Evolutionary conservation across 23 tunicate genomes (phyloP), one percentile per base, ranked within the genome.

Genomic region (Aplidium turbinatum): DNA sequence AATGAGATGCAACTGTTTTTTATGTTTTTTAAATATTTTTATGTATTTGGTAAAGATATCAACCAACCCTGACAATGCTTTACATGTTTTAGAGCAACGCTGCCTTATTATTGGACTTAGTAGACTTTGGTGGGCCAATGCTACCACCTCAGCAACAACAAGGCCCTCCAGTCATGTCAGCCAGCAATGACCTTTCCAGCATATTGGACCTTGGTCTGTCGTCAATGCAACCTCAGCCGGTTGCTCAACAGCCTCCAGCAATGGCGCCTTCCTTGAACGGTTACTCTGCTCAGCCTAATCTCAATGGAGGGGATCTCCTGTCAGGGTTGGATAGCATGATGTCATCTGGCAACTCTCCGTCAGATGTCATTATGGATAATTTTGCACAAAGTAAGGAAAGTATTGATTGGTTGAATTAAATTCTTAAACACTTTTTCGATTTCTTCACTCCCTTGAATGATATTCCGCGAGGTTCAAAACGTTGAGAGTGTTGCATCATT

Each of bases 81-180:
- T 42, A 16, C 48, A 9, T 65, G 9, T 35, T 65, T 65, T 38
- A 85, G 66, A 89, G 85, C 81, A 89, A 89, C 38, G 82, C 77
- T 24, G 96, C 82, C 46, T 48, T 89, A n/a, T 60, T 89, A 47
- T 27, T 89, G 38, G 96, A 88, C 62, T 67, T 88, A 7, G 96
- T 88, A 40, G 96, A 88, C 60, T 58, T 88, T 27, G 85, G 87
- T 47, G 22, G 52, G 29, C 51, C 0, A 33, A 33, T 28, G 35
- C 60, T 7, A 3, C 78, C 24, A 73, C 66, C 20, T 80, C 71
- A 47, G n/a, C 68, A 30, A 50, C 48, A 22, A 35, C 31, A 21
- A 20, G 21, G 13, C 68, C 78, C 4, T 58, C 42, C 1, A 66
- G 38, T 24, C 1, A 46, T 20, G 61, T 20, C 2, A 23, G 34